Evolutionary conservation across 2,888 invertebrate species (phyloP), one percentile per base, ranked within the genome.

Genomic region (Diarsia mendica): DNA sequence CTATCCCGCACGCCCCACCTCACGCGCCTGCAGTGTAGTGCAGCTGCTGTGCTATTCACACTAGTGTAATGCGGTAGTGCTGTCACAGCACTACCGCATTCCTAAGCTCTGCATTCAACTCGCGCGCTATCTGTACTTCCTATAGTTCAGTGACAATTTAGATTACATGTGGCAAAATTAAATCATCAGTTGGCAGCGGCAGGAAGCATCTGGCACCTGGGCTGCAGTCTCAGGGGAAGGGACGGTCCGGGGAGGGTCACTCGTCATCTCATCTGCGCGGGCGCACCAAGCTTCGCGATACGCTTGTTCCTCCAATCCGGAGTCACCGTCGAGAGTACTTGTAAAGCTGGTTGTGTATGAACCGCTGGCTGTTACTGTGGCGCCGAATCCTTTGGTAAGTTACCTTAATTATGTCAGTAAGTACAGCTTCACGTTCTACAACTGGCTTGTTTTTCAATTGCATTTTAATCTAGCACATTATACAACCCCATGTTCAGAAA

Each of bases 301-400:
- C 93, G 97, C 97, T 53, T 98, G 98, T 91, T 97, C 97, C n/a
- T 97, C 97, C 13, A 97, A 97, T 78, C 97, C 98, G 84, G 97
- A 97, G 67, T 96, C 97, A 60, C 97, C 97, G 67, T 97, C 97
- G 78, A 96, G 97, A 75, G 96, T 97, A 58, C 97, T 97, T 80
- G 97, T 98, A 63, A 96, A 97, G 81, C 94, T 98, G 48, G 97
- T 97, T 18, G 97, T 98, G 13, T 97, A 97, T 81, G 97, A 98
- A 85, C 97, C 98, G 58, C 94, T 98, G 72, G 96, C 97, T 77
- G 97, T 97, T n/a, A 96, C 97, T 66, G 97, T 98, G 63, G 94
- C 97, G 15, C 98, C 98, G 0, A 97, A 97, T 85, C 96, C 97
- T 53, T 97, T 97, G 97, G 98, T 97, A 92, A 92, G 93, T 85